Percentiles rank a stretch among this genome's conserved stretches.
These are phyloP conservation scores for Tinea pellionella DNA, from an alignment of 2,888 invertebrate species.

Conservation along the genomic window DNA sequence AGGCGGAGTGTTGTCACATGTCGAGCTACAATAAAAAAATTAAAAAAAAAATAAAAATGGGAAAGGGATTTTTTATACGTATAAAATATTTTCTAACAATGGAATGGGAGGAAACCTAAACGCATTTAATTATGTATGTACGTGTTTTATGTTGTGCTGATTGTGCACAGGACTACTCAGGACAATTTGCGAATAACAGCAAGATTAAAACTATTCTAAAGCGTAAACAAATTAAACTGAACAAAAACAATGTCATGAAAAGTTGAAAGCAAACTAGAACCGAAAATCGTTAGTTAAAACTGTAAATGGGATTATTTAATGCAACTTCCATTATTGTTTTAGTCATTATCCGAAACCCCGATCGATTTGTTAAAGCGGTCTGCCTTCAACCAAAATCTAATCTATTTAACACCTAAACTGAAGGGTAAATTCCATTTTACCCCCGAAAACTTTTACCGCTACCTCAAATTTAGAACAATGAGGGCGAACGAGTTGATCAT, in stretches of 20 bases:
- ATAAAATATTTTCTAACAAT: too few species aligned
- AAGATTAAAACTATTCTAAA: too few species aligned
- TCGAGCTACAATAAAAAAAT: too few species aligned
- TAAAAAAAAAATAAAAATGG: too few species aligned
- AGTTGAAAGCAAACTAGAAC: conserved; percentile 1
- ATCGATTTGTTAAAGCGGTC: conserved; percentile 31
- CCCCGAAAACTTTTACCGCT: conserved; percentile 12
- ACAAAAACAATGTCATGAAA: not conserved
- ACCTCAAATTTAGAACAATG: not conserved
- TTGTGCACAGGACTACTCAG: too few species aligned
- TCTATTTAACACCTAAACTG: conserved; percentile 41
- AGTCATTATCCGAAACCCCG: conserved; percentile 37
- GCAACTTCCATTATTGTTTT: conserved; percentile 40
- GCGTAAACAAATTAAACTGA: not conserved
- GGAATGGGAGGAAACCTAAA: too few species aligned
- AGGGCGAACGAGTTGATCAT: conserved; percentile 7
- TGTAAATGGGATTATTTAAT: conserved; percentile 48
- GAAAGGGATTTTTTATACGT: too few species aligned
- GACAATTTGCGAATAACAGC: too few species aligned
- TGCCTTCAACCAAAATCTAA: conserved; percentile 28
- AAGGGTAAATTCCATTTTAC: conserved; percentile 15
- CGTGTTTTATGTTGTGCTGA: too few species aligned
- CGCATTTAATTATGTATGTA: too few species aligned
- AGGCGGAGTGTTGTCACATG: too few species aligned
- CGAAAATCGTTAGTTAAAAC: conserved; percentile 22